Percentiles rank a stretch among this genome's conserved stretches.
phyloP scores from a whole-genome alignment of 2,113 vertebrate genomes.

The Capricornis sumatraensis region DNA sequence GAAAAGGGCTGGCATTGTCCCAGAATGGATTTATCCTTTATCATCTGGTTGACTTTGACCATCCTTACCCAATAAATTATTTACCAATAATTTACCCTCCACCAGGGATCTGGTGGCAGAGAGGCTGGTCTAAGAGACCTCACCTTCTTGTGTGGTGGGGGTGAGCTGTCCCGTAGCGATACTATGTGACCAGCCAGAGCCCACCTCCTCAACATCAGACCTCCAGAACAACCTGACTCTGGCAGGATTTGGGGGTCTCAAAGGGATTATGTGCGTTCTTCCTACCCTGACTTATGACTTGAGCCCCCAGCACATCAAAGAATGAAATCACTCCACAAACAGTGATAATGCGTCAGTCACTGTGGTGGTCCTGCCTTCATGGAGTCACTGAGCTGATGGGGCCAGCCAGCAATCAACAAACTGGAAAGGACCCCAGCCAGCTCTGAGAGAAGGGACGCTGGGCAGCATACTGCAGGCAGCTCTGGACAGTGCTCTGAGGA shows the following conservation, averaged over 20 bases:
- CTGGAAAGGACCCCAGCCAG: background rate
- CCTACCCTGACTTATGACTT: background rate
- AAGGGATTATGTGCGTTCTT: background rate
- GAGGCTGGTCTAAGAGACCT: background rate
- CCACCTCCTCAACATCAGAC: background rate
- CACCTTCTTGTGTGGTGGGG: background rate
- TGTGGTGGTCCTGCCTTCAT: background rate
- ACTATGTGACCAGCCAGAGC: background rate
- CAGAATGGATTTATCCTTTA: background rate
- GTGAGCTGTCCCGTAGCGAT: fast-evolving
- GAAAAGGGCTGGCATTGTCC: background rate
- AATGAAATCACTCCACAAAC: background rate
- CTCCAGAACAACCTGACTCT: background rate
- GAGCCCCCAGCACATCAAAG: background rate
- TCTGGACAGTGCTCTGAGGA: background rate
- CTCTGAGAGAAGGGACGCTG: background rate
- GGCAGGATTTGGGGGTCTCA: background rate
- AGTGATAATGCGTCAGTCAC: background rate
- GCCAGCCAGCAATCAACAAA: fast-evolving
- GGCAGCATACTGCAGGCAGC: background rate
- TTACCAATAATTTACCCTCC: background rate
- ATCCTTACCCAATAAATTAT: background rate
- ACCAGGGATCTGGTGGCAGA: background rate
- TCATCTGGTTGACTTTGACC: background rate
- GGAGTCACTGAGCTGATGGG: background rate